Base-by-base conservation (phyloP, 2,113 vertebrate species). In the Tyto alba region DNA sequence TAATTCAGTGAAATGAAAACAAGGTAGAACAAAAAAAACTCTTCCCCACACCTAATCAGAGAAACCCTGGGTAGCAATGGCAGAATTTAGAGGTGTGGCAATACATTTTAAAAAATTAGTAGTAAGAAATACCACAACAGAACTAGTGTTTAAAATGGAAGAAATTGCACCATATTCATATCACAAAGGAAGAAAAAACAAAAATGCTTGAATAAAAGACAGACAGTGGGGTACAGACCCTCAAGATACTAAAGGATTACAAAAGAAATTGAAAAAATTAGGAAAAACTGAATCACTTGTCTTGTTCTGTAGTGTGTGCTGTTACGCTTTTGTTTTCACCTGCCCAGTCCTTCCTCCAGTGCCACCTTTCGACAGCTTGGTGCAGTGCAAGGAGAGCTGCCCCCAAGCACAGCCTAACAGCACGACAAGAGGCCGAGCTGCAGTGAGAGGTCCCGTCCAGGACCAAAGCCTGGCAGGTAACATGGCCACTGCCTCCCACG, bases 381-480 rank as follows among this genome's bases (percentile, higher is more conserved):
- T 6, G 30, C 38, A 83, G 57, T 27, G 72, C 71, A 26, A 52
- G 38, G 14, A 9, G 40, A 72, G 32, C 4, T 38, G 27, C 9
- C 16, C 18, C 6, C 0, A 1, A 21, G 13, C 50, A 30, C 50
- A n/a, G 16, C 25, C 20, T 26, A 83, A 38, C 48, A 38, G 25
- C 19, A 45, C 0, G 9, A 29, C 20, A 53, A 0, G 7, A 64
- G 25, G 20, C 20, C 0, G 1, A 62, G 30, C 40, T 14, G 53
- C 40, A 29, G 16, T 10, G 12, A 55, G 34, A 27, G 22, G 69
- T 53, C 67, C 67, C 47, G 59, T 50, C 29, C 55, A 0, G 0
- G 10, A 30, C 7, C 47, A 55, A 69, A 83, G 40, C 30, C 71
- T 30, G 29, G 23, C 34, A 55, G 47, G n/a, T 29, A 41, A 62